These are phyloP conservation scores for Adineta ricciae DNA, from an alignment of 2,888 invertebrate species.

Conservation along the genomic window DNA sequence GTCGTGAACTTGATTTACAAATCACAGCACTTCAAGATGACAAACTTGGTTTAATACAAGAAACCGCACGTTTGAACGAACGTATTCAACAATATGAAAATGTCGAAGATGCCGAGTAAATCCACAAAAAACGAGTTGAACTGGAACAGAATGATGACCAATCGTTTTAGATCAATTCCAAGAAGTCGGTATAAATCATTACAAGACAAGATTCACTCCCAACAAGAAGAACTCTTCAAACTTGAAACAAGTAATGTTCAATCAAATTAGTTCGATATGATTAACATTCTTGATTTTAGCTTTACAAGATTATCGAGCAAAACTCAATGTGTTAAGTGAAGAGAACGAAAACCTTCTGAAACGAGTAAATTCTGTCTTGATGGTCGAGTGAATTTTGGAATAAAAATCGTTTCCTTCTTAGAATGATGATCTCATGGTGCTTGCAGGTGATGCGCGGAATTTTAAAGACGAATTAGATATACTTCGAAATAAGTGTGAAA, in stretches of 20 bases:
- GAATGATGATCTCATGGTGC: conserved; percentile 67
- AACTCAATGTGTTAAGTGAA: neutral
- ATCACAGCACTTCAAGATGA: conserved; percentile 68
- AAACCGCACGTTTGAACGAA: conserved; percentile 61
- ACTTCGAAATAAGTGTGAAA: conserved; percentile 20
- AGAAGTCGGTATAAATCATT: conserved; percentile 47
- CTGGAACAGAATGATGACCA: neutral
- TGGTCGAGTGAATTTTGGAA: neutral
- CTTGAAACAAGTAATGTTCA: conserved; percentile 61
- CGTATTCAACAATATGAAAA: conserved; percentile 49
- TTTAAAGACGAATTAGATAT: conserved; percentile 43
- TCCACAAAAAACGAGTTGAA: neutral
- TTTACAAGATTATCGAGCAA: neutral
- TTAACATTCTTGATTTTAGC: conserved; percentile 31
- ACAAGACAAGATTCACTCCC: conserved; percentile 47
- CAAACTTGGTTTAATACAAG: conserved; percentile 64
- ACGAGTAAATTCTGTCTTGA: neutral
- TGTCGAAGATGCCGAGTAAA: conserved; percentile 49
- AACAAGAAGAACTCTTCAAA: conserved; percentile 62
- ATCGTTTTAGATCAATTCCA: conserved; percentile 44
- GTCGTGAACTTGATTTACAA: conserved; percentile 76
- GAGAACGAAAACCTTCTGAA: neutral
- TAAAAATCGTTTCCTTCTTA: conserved; percentile 36
- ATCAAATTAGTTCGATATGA: neutral
- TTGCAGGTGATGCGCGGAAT: conserved; percentile 66